Percentiles rank a stretch among this genome's conserved stretches.
These are phyloP conservation scores for Pipistrellus nathusii DNA, from an alignment of 2,797 vertebrate species.

Conservation along the genomic window DNA sequence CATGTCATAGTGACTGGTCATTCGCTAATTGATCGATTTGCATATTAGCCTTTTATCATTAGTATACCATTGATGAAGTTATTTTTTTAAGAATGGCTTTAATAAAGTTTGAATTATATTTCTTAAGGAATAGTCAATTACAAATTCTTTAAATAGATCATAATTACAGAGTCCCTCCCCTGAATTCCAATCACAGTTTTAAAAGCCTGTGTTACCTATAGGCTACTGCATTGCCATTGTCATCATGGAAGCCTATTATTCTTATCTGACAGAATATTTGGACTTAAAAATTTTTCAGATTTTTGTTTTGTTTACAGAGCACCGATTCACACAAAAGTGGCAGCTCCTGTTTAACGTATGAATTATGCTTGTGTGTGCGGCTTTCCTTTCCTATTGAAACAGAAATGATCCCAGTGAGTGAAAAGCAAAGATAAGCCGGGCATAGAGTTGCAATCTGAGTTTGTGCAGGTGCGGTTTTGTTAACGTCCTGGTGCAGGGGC, in stretches of 20 bases:
- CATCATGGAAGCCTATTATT: not conserved
- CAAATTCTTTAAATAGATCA: not conserved
- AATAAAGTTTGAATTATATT: not conserved
- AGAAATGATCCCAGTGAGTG: slow-evolving; percentile 85
- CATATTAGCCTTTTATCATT: too few species aligned
- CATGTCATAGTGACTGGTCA: too few species aligned
- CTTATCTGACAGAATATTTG: slow-evolving; percentile 60
- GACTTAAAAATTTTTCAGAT: slow-evolving; percentile 68
- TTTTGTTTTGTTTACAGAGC: slow-evolving; percentile 79
- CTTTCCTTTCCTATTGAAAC: slow-evolving; percentile 82
- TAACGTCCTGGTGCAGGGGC: slow-evolving; percentile 77
- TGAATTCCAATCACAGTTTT: not conserved
- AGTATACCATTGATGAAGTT: not conserved
- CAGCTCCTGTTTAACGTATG: slow-evolving; percentile 49
- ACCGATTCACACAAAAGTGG: slow-evolving; percentile 72
- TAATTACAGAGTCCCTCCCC: not conserved
- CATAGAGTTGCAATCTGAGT: slow-evolving; percentile 86
- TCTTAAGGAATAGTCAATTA: not conserved
- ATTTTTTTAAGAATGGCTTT: slow-evolving; percentile 31
- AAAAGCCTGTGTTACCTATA: not conserved
- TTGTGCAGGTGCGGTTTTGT: slow-evolving; percentile 90
- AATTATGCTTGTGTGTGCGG: slow-evolving; percentile 83
- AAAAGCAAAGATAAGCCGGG: slow-evolving; percentile 88
- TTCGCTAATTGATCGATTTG: too few species aligned
- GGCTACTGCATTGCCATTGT: not conserved